These are phyloP conservation scores for Laupala kohalensis DNA, from an alignment of 1,140 invertebrate genomes.

Conservation along the genomic window DNA sequence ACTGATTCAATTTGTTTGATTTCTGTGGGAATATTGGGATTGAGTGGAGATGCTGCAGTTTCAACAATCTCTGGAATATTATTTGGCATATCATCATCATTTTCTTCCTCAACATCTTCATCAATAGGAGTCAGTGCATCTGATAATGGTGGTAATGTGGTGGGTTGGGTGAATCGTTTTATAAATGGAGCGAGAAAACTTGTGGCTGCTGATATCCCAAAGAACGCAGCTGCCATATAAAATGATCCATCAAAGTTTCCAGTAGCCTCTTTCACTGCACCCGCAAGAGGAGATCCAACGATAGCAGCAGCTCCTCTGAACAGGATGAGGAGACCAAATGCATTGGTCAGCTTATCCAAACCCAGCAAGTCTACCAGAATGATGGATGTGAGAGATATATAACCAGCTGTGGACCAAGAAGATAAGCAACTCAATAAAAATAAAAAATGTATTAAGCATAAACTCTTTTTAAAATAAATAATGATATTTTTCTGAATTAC, in stretches of 20 bases:
- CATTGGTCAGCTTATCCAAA: constrained; percentile 88
- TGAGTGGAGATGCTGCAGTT: constrained; percentile 41
- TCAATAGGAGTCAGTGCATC: constrained; percentile 67
- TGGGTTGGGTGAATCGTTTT: constrained; percentile 41
- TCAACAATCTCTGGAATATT: constrained; percentile 44
- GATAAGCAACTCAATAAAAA: neutral
- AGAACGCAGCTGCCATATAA: constrained; percentile 79
- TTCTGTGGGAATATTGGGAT: constrained; percentile 32
- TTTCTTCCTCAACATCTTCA: constrained; percentile 59
- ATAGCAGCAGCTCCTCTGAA: constrained; percentile 88
- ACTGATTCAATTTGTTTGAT: constrained; percentile 53
- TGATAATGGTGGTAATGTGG: constrained; percentile 39
- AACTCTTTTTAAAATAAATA: neutral
- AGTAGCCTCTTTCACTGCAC: constrained; percentile 78
- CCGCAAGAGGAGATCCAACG: constrained; percentile 66
- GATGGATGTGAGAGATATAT: constrained; percentile 94
- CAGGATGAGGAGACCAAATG: constrained; percentile 87
- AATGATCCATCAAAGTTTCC: constrained; percentile 78
- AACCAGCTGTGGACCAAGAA: constrained; percentile 65
- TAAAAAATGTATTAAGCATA: neutral
- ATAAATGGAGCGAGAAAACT: constrained; percentile 71
- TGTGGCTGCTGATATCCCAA: constrained; percentile 69
- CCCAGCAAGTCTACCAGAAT: constrained; percentile 92
- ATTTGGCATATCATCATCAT: constrained; percentile 33
- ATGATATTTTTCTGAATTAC: neutral